Evolutionary conservation across 2,888 invertebrate species (phyloP).

Genomic region (Tinea pellionella): DNA sequence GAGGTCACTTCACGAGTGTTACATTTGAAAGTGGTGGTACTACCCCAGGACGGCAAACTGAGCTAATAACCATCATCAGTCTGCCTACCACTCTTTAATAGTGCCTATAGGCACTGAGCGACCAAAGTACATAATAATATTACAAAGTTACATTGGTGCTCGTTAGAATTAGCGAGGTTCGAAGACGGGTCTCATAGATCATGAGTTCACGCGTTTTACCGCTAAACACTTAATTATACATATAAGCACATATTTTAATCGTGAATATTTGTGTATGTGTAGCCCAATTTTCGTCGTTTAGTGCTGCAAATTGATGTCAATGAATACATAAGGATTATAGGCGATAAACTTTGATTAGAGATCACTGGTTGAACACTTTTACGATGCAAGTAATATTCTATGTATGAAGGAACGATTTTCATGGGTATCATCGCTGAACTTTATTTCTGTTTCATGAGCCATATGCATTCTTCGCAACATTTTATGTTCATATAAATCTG

Average conservation of each 20-base stretch:
- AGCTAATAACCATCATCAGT: too few relatives aligned
- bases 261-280: background rate
- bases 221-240: too few relatives aligned
- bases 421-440: background rate
- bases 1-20: too few relatives aligned
- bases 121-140: too few relatives aligned
- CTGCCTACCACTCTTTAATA: too few relatives aligned
- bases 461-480: slow-evolving; percentile 54
- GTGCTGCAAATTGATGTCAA: background rate
- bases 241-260: background rate
- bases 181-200: too few relatives aligned
- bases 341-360: slow-evolving; percentile 61
- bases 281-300: background rate
- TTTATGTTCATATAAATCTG: slow-evolving; percentile 57
- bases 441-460: slow-evolving; percentile 25
- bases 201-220: too few relatives aligned
- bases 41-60: too few relatives aligned
- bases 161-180: too few relatives aligned
- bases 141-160: too few relatives aligned
- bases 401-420: slow-evolving; percentile 26
- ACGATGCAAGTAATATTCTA: slow-evolving; percentile 57
- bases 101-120: too few relatives aligned
- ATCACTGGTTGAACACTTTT: slow-evolving; percentile 56
- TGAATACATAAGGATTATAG: slow-evolving; percentile 32
- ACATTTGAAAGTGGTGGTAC: too few relatives aligned